Evolutionary conservation across 2,113 vertebrate genomes (phyloP), one percentile per base, ranked within the genome.

Genomic region (Aspiorhynchus laticeps): DNA sequence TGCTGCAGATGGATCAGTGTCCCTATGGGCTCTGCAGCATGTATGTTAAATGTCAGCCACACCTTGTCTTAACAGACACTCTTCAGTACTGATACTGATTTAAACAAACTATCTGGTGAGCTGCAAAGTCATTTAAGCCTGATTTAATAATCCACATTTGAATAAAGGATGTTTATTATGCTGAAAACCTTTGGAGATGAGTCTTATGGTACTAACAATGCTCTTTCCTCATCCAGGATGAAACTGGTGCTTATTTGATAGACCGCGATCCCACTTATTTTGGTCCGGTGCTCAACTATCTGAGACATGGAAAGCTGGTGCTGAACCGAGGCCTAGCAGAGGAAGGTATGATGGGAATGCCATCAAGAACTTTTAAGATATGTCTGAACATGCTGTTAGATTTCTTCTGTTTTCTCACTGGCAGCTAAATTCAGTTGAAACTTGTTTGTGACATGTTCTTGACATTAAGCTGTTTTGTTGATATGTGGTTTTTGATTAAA

Each of bases 251-350:
- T 92, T 99, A 99, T 94, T 94, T 99, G 93, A 99, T 99, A 89
- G 98, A 99, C 96, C 92, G 98, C 94, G 98, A 99, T 91, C 97
- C 98, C 0, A 97, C 97, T n/a, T 99, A 99, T 93, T 99, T 99
- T 84, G 98, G 98, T 87, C 98, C 98, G 7, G 97, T 99, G 89
- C 95, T 99, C 83, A 99, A 99, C 94, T 99, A 99, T 93, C 90
- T 99, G 94, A 96, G 98, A 91, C 98, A 99, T 0, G 98, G 98
- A 28, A 99, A 99, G 91, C 95, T 99, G 94, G 98, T 99, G 92
- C 96, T 99, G 90, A 99, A 99, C 95, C 96, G 96, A 95, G 98
- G 99, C 92, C 94, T 99, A 11, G 98, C 98, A 71, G 98, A 99
- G 89, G 98, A 99, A 97, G 98, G 98, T 98, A 95, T 91, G 21